Conservation (phyloP, 2,888 invertebrate genomes). For the Palloptera scutellata region DNA sequence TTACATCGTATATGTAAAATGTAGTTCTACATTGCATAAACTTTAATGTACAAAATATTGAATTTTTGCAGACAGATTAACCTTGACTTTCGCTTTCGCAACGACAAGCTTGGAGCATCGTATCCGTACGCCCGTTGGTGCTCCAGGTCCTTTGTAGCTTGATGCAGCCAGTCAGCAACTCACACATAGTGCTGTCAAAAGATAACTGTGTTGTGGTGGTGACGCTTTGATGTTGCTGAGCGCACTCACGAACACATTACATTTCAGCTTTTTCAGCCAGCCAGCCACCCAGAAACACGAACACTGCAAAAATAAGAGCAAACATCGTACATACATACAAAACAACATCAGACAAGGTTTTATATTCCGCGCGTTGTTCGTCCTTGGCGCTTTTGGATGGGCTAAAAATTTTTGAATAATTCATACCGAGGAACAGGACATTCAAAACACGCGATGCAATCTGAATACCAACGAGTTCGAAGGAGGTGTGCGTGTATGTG, state of each 20-base stretch:
- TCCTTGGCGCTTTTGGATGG: slow-evolving; percentile 54
- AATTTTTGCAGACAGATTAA: slow-evolving; percentile 62
- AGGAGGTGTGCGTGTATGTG: slow-evolving; percentile 30
- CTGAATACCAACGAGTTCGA: slow-evolving; percentile 54
- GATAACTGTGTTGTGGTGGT: slow-evolving; percentile 43
- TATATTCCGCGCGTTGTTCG: slow-evolving; percentile 60
- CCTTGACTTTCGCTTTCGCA: slow-evolving; percentile 64
- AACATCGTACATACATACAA: slow-evolving; percentile 1
- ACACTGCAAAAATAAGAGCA: not conserved
- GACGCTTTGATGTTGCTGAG: slow-evolving; percentile 46
- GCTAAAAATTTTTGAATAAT: slow-evolving; percentile 61
- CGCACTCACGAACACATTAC: slow-evolving; percentile 19
- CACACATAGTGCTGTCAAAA: slow-evolving; percentile 56
- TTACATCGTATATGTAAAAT: too few species aligned
- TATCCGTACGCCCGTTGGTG: not conserved
- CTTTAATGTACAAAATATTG: slow-evolving; percentile 61
- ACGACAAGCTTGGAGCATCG: slow-evolving; percentile 22
- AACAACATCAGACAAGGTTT: slow-evolving; percentile 34
- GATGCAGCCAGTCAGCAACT: too few species aligned
- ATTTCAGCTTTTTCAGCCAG: slow-evolving; percentile 14
- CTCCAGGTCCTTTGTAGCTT: slow-evolving; percentile 2
- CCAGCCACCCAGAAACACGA: slow-evolving; percentile 22
- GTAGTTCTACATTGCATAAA: slow-evolving; percentile 38
- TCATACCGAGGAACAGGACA: slow-evolving; percentile 64
- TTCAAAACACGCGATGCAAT: slow-evolving; percentile 64